Evolutionary conservation across 2,797 vertebrate species (phyloP), one percentile per base, ranked within the genome.

Genomic region (Myotis daubentonii): DNA sequence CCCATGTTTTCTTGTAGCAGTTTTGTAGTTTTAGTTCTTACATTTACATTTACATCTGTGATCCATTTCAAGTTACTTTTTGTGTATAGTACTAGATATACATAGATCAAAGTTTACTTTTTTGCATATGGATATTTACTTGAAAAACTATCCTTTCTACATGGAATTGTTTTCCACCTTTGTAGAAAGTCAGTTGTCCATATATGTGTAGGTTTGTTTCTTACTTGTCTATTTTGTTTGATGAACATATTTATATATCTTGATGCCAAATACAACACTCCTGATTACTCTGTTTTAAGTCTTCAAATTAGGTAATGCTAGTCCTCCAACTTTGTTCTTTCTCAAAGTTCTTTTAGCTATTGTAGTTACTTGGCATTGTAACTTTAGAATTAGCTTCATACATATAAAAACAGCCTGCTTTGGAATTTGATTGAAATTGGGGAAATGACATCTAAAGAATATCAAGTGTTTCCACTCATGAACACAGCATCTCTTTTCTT

Each of bases 11-110:
- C 49, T 71, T 76, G 33, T 79, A 87, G 41, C 33, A 91, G 16
- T 70, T 79, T 74, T 94, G n/a, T 84, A 47, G 30, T 81, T 75
- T 86, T 28, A 81, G 20, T 65, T 78, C 38, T 60, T 70, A 38
- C 0, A 53, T 83, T 60, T 70, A 38, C 0, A 53, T 83, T 84
- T 95, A 80, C 41, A 36, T 85, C 28, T 71, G 8, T 10, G 33
- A 79, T 93, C n/a, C 47, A 72, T 79, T 88, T 92, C 68, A 94
- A 86, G 28, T 76, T 92, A 94, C 68, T 85, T 85, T 94, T 94
- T 51, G 5, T 84, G 5, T 68, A 16, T 68, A 23, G 20, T 79
- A 57, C 22, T 88, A 36, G 17, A 11, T 84, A 11, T 74, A 91
- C 19, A 19, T 80, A 91, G 23, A 19, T 80, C 41, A 55, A 11